phyloP scores from a whole-genome alignment of 2,113 vertebrate genomes.

The Callocephalon fimbriatum region DNA sequence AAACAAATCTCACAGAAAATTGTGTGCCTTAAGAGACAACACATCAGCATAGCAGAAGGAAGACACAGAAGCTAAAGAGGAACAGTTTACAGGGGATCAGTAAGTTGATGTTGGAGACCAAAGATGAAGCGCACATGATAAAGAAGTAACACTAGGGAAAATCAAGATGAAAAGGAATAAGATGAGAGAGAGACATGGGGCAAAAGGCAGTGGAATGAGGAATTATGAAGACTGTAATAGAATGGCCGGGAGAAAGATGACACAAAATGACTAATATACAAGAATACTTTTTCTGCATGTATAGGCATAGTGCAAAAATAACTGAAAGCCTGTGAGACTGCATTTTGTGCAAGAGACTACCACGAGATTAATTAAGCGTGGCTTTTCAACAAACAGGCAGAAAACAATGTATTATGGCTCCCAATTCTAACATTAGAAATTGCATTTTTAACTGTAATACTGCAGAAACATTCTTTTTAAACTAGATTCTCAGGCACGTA shows the following conservation, averaged over 20 bases:
- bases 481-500: neutral
- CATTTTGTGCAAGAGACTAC: neutral
- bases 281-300: neutral
- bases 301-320: neutral
- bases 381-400: neutral
- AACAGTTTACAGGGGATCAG: neutral
- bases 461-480: neutral
- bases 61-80: neutral
- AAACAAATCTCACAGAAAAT: neutral
- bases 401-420: neutral
- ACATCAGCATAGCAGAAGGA: neutral
- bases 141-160: neutral
- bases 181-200: fast-evolving
- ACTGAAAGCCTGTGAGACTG: neutral
- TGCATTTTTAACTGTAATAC: neutral
- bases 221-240: neutral
- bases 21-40: neutral
- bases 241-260: neutral
- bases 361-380: neutral
- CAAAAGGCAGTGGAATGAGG: neutral
- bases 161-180: neutral
- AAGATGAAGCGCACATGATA: neutral
- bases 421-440: neutral
- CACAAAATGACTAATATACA: neutral
- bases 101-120: neutral